A percentile compares a stretch with the other conserved stretches of the same genome.
phyloP scores from a whole-genome alignment of 2,888 invertebrate genomes.

The Norana najaformis region DNA sequence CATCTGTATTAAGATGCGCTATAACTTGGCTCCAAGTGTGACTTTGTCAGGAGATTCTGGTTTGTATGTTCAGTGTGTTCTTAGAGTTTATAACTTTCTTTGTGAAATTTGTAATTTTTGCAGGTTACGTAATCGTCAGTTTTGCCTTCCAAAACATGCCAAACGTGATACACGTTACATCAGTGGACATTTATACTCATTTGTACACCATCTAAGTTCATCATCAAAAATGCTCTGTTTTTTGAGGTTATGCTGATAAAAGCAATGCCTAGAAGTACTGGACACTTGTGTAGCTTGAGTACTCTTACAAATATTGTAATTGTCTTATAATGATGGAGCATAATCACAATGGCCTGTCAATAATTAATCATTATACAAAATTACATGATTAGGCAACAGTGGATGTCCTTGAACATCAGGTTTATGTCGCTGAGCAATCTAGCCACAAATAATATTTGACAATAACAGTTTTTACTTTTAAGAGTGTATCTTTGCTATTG shows the following conservation, averaged over 20 bases:
- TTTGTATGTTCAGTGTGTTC: neutral
- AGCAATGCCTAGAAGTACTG: neutral
- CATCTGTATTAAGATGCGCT: neutral
- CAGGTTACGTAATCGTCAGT: neutral
- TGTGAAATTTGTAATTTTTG: neutral
- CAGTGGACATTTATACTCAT: neutral
- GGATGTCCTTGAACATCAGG: neutral
- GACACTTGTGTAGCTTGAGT: neutral
- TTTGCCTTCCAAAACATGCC: neutral
- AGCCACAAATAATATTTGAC: neutral
- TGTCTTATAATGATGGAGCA: neutral
- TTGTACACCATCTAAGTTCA: neutral
- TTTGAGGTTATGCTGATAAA: neutral
- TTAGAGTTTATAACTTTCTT: neutral
- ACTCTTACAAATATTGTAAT: neutral
- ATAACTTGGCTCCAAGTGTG: neutral
- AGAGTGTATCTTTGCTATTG: neutral
- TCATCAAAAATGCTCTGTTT: neutral
- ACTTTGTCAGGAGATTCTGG: neutral
- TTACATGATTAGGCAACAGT: neutral
- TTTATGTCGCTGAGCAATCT: neutral
- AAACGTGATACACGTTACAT: neutral
- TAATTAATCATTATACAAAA: neutral
- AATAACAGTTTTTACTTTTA: neutral
- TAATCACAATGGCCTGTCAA: neutral